Conservation (phyloP, 2,113 vertebrate species). For the Labeo rohita region DNA sequence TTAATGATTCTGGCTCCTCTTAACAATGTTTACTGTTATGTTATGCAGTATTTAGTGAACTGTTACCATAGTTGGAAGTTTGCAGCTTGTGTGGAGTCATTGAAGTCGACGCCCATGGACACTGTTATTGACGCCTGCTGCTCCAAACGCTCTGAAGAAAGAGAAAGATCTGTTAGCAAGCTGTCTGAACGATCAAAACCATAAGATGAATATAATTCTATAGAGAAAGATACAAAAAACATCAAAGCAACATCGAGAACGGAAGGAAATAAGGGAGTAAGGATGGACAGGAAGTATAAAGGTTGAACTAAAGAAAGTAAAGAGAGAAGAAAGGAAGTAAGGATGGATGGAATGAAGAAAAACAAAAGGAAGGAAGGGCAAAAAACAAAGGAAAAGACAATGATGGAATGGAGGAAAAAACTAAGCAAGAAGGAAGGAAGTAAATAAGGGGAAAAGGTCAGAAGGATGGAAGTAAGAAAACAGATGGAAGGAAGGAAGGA, state of each 20-base stretch:
- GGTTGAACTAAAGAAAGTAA: not conserved
- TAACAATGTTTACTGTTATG: not conserved
- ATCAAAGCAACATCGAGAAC: not conserved
- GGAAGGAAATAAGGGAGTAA: not conserved
- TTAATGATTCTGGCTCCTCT: not conserved
- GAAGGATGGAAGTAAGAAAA: not conserved
- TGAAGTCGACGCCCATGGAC: constrained; percentile 94
- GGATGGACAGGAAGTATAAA: not conserved
- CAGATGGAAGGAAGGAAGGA: not conserved
- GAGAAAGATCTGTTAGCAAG: not conserved
- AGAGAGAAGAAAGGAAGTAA: not conserved
- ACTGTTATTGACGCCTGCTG: constrained; percentile 84
- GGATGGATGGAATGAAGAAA: not conserved
- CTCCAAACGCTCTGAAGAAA: constrained; percentile 83
- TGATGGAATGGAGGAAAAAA: constrained; percentile 59
- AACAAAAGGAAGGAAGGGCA: not conserved
- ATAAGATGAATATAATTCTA: not conserved
- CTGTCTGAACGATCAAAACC: not conserved
- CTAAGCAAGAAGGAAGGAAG: no score
- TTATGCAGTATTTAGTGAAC: not conserved
- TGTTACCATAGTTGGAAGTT: constrained; percentile 96
- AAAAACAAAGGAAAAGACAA: constrained; percentile 67
- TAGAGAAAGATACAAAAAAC: not conserved
- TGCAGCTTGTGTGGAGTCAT: constrained; percentile 93
- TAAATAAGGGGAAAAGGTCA: no score